Evolutionary conservation across 2,888 invertebrate genomes (phyloP), one percentile per base, ranked within the genome.

Genomic region (Hirudinaria manillensis): DNA sequence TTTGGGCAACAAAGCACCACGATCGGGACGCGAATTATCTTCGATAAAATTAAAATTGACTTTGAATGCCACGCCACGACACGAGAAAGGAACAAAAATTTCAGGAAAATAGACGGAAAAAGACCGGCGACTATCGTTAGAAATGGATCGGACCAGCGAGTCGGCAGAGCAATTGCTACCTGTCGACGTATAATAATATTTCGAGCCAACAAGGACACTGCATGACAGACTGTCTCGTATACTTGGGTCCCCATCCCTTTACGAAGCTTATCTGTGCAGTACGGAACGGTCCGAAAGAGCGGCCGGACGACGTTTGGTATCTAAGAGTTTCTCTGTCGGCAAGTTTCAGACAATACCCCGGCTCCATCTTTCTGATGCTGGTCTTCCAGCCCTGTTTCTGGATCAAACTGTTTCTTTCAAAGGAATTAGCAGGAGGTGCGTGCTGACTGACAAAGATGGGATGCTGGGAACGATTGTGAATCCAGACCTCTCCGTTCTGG

Each of bases 171-270:
- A n/a, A 27, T 29, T 29, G 61, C 61, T 61, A 61, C 61, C 61
- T 61, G 34, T 36, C 36, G 68, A 74, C 67, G 65, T 45, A 36
- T 29, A 74, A 66, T 66, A 74, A 56, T 38, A 74, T 66, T 36
- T 74, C 74, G 45, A 74, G 45, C 74, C 74, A 74, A 51, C 74
- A 74, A n/a, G 74, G 74, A 70, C 75, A 75, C 68, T 75, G 70
- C 68, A 70, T 70, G 19, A 75, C 70, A 7, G 68, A 53, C 70
- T 70, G 75, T 70, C 75, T 38, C 29, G 75, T 51, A 56, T 75
- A 75, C 7, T 53, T 56, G 51, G 70, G 68, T 51, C 75, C 75
- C 70, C 68, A 75, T 34, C 75, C 75, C 55, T 75, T 75, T 32
- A 56, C 75, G 56, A 75, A 75, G 56, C 75, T 75, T n/a, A 75